phyloP scores from a whole-genome alignment of 2,113 vertebrate species.

The Pseudopodoces humilis region DNA sequence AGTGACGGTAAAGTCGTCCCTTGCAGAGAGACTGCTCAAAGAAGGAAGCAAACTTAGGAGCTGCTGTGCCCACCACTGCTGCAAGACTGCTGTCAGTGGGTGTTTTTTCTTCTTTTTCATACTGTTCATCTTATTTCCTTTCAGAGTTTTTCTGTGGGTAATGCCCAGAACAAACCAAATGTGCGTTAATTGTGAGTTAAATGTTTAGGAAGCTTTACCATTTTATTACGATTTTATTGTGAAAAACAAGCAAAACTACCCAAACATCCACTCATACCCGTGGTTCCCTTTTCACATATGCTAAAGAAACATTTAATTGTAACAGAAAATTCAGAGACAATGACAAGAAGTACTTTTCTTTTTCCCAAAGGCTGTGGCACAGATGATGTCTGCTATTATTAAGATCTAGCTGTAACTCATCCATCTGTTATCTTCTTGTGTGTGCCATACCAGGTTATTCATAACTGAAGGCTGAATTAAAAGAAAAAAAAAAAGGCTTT shows the following conservation, averaged over 20 bases:
- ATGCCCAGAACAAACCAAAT: neutral
- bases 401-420: constrained; percentile 27
- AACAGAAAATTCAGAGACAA: neutral
- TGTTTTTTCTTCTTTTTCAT: neutral
- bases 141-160: neutral
- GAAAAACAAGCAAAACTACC: neutral
- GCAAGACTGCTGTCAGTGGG: neutral
- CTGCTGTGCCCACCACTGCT: neutral
- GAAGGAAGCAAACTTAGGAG: neutral
- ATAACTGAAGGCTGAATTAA: neutral
- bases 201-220: neutral
- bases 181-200: neutral
- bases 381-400: constrained; percentile 44
- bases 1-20: neutral
- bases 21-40: neutral
- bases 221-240: neutral
- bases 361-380: neutral
- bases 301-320: neutral
- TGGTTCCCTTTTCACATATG: neutral
- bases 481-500: neutral
- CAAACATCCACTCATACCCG: neutral
- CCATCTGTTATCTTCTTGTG: constrained; percentile 26
- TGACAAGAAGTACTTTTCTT: neutral
- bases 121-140: neutral
- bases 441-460: constrained; percentile 23